Percentiles rank a stretch among this genome's conserved stretches.
Evolutionary conservation across 2,888 invertebrate species (phyloP).

Genomic region (Polydrusus cervinus): DNA sequence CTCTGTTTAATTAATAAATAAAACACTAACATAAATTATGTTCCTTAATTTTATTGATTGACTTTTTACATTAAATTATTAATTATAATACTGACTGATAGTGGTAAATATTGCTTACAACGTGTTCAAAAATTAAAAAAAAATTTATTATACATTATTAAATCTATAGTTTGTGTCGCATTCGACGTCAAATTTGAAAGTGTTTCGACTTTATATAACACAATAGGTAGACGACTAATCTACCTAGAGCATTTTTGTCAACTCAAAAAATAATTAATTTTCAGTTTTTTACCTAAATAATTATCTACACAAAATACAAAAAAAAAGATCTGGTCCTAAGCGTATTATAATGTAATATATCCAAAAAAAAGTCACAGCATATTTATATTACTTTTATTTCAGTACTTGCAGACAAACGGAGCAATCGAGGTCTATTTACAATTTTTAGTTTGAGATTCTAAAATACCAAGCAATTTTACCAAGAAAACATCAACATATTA

Average conservation of each 20-base stretch:
- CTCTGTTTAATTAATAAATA: conserved; percentile 17
- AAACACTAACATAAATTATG: conserved; percentile 31
- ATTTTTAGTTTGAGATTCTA: conserved; percentile 40
- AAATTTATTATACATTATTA: conserved; percentile 21
- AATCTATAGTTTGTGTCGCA: conserved; percentile 9
- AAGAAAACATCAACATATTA: conserved; percentile 11
- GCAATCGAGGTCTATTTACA: conserved; percentile 38
- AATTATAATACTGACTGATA: conserved; percentile 60
- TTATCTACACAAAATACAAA: conserved; percentile 53
- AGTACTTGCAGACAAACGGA: conserved; percentile 41
- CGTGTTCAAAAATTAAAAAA: conserved; percentile 39
- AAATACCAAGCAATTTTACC: conserved; percentile 33
- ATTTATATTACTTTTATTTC: conserved; percentile 40
- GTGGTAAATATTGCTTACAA: conserved; percentile 58
- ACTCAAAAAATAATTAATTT: conserved; percentile 48
- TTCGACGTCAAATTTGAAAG: neutral
- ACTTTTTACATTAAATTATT: conserved; percentile 57
- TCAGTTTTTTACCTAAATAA: conserved; percentile 45
- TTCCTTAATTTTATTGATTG: conserved; percentile 56
- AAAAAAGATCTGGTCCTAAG: conserved; percentile 55
- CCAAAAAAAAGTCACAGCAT: conserved; percentile 54
- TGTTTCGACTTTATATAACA: neutral
- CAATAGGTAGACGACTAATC: conserved; percentile 10
- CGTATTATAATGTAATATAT: conserved; percentile 46
- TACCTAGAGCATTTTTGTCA: conserved; percentile 42